A percentile compares a stretch with the other conserved stretches of the same genome.
These are phyloP conservation scores for Sebastes jordani DNA, from an alignment of 2,797 vertebrate species.

Conservation along the genomic window DNA sequence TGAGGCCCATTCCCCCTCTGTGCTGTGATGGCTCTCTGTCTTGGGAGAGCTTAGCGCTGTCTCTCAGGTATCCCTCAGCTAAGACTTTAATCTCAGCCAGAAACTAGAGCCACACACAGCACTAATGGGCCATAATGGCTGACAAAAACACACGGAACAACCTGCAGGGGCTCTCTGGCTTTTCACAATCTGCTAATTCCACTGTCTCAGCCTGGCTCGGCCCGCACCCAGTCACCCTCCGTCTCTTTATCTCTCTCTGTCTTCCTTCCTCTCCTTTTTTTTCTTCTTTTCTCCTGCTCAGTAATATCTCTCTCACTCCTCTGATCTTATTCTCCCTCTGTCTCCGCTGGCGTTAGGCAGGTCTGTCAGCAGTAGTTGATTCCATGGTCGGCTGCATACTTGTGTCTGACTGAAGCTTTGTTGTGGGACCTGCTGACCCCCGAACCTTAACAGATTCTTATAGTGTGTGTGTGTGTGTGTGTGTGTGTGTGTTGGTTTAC, in stretches of 20 bases:
- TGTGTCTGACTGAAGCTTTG: slow-evolving; percentile 68
- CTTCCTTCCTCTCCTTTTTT: slow-evolving; percentile 8
- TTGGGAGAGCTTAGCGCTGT: slow-evolving; percentile 60
- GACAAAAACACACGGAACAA: slow-evolving; percentile 62
- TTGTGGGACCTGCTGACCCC: slow-evolving; percentile 57
- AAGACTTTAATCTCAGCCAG: slow-evolving; percentile 80
- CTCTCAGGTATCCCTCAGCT: slow-evolving; percentile 70
- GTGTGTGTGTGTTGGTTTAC: neutral
- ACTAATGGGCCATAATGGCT: slow-evolving; percentile 73
- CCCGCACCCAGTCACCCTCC: slow-evolving; percentile 20
- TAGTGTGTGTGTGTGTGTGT: neutral
- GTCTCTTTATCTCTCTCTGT: slow-evolving; percentile 18
- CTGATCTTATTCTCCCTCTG: slow-evolving; percentile 36
- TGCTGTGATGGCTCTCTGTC: slow-evolving; percentile 48
- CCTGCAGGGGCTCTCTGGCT: slow-evolving; percentile 62
- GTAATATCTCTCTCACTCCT: slow-evolving; percentile 6
- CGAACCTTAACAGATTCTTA: slow-evolving; percentile 43
- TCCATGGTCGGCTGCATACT: slow-evolving; percentile 56
- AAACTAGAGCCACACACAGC: slow-evolving; percentile 72
- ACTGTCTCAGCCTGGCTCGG: slow-evolving; percentile 36
- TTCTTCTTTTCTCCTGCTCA: neutral
- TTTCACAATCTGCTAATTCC: slow-evolving; percentile 66
- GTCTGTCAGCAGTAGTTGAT: slow-evolving; percentile 70
- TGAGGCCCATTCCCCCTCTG: slow-evolving; percentile 23
- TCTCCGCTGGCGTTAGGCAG: slow-evolving; percentile 32